These are phyloP conservation scores for Tor tambroides DNA, from an alignment of 2,113 vertebrate species.

Conservation along the genomic window DNA sequence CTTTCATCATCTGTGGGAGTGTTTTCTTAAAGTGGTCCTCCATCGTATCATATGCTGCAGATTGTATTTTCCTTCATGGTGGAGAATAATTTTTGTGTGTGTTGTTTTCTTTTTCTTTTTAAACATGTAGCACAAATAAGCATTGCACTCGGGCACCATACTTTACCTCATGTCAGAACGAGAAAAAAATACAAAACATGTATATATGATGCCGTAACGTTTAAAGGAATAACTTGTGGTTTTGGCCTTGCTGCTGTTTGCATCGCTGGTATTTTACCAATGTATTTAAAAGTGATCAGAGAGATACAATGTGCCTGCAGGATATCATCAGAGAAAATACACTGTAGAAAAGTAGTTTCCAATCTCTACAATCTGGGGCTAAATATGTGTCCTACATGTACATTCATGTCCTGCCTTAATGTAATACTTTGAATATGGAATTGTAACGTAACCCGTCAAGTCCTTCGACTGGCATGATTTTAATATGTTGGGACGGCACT, in stretches of 20 bases:
- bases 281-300: constrained; percentile 68
- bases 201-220: constrained; percentile 64
- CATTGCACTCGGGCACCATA: constrained; percentile 92
- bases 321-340: constrained; percentile 63
- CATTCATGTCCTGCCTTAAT: constrained; percentile 65
- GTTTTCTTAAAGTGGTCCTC: constrained; percentile 67
- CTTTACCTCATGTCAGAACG: constrained; percentile 93
- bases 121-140: constrained; percentile 90
- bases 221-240: constrained; percentile 79
- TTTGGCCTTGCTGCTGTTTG: constrained; percentile 88
- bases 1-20: constrained; percentile 40
- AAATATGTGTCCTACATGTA: constrained; percentile 58
- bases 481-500: constrained; percentile 43
- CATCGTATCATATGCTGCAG: constrained; percentile 73
- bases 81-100: constrained; percentile 62
- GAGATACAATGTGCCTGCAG: constrained; percentile 65
- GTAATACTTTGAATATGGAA: constrained; percentile 56
- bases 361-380: constrained; percentile 61
- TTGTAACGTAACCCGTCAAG: constrained; percentile 52
- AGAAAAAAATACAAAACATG: constrained; percentile 63
- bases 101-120: constrained; percentile 71
- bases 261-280: constrained; percentile 76
- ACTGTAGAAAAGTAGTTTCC: constrained; percentile 65
- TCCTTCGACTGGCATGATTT: constrained; percentile 57
- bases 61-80: constrained; percentile 68